A percentile compares a stretch with the other conserved stretches of the same genome.
Evolutionary conservation across 2,797 vertebrate species (phyloP).

Genomic region (Carcharodon carcharias): DNA sequence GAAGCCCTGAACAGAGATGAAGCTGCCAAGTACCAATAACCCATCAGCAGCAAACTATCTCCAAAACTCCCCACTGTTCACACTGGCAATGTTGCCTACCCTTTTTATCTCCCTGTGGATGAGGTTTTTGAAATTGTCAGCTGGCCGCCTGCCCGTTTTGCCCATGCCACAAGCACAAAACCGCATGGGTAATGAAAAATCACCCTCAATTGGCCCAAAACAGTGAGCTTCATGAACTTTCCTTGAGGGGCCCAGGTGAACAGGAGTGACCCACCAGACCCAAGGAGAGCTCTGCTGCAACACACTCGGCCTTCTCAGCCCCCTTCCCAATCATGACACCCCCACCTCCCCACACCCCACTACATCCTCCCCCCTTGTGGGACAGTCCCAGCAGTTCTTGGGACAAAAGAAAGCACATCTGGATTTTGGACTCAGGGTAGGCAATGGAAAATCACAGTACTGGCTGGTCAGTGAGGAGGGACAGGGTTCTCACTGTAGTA

Average conservation of each 20-base stretch:
- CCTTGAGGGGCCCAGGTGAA: neutral
- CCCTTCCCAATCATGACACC: neutral
- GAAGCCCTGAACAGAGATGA: no score
- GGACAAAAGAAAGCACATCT: neutral
- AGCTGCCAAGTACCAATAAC: no score
- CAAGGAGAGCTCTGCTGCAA: neutral
- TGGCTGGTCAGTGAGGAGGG: neutral
- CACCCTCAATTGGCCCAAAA: neutral
- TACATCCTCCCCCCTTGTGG: neutral
- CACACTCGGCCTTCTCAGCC: neutral
- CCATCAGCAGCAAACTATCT: no score
- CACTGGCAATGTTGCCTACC: no score
- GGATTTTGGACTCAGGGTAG: neutral
- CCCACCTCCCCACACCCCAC: no score
- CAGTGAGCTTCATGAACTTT: neutral
- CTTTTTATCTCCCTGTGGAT: no score
- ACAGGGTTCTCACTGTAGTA: no score
- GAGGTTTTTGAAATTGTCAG: no score
- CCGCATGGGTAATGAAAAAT: no score
- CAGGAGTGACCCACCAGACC: neutral
- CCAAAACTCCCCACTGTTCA: no score
- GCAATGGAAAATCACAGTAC: neutral
- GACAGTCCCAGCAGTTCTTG: neutral
- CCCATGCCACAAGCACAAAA: no score
- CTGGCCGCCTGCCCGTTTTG: no score